Evolutionary conservation across 1,140 invertebrate species (phyloP), one percentile per base, ranked within the genome.

Genomic region (Heliconius melpomene): DNA sequence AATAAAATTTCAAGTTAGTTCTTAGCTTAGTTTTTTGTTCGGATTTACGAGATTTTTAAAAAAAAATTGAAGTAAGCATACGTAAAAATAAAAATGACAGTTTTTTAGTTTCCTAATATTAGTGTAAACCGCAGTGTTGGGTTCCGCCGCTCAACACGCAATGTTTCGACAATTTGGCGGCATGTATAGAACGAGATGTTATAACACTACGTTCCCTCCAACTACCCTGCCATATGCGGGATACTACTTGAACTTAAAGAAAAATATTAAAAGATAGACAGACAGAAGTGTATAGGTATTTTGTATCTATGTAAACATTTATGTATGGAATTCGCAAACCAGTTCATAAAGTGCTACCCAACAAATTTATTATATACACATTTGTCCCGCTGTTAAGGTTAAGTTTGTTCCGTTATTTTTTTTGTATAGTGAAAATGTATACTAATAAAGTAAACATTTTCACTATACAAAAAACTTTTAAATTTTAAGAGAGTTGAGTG

Each of bases 321-420:
- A 8, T 29, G 13, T 29, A 66, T 66, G 60, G 26, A 66, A 66
- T 66, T 26, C 6, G 60, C 60, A 16, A 29, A 66, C 23, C 60
- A 66, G 60, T 66, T 66, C 60, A 66, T 29, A 66, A 66, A 66
- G 60, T 66, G 60, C 60, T 66, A 66, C 60, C 23, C 60, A 29
- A 29, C 26, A 13, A 23, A 66, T 66, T 66, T 66, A 66, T 29
- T 66, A 66, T 66, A 66, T 29, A 29, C 13, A 66, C 60, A 66
- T 66, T 66, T 66, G 23, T 66, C 60, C 60, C 60, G 60, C 60
- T 66, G 60, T 66, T 66, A 66, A 66, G 60, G 60, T 66, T 26
- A 66, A 29, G 11, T 26, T 66, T 29, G 26, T 66, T 29, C 23
- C 11, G 60, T 66, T 66, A 66, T 26, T 26, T 66, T n/a, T 66